Base-by-base conservation (phyloP, 2,888 invertebrate species). In the Drosophila lutescens region DNA sequence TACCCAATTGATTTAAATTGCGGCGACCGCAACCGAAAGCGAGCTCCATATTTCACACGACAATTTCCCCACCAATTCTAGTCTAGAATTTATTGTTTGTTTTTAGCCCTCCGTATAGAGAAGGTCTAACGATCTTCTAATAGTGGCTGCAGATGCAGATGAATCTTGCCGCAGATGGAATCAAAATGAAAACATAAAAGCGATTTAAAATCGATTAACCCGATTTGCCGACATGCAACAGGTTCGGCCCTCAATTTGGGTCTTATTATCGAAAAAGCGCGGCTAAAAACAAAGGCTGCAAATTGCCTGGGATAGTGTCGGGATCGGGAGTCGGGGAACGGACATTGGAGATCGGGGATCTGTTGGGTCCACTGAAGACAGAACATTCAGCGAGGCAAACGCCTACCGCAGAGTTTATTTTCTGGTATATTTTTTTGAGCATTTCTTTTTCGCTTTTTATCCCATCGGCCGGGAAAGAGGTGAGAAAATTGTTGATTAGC, bases 181-280 rank as follows among this genome's bases (percentile, higher is more conserved):
- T 90, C 89, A 85, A 89, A 90, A 89, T 87, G 90, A 84, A 89
- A 89, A 90, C 89, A 86, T 85, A 82, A 90, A 73, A 85, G 79
- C 91, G 91, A 91, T 91, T 91, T 91, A 91, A 91, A 91, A 91
- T 91, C 91, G 91, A 91, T 91, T 91, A 91, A 90, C 89, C 90
- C 87, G 82, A 88, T 90, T 91, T 78, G 81, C 77, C 82, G 80
- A 78, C 90, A 89, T 87, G 86, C 91, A 89, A 89, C 90, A 89
- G 90, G 89, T 89, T 90, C 67, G 73, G 74, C 68, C 75, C 59
- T 47, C 60, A 59, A 68, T 72, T 75, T 58, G 57, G 75, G 66
- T 79, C 88, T 89, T 81, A 87, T 87, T 89, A 89, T 87, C 79
- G 72, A 67, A 66, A 69, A 65, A 71, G 73, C 72, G 74, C 89